Evolutionary conservation across 64 coral and sea anemone genomes (phyloP), one percentile per base, ranked within the genome.

Genomic region (Acropora yongei): DNA sequence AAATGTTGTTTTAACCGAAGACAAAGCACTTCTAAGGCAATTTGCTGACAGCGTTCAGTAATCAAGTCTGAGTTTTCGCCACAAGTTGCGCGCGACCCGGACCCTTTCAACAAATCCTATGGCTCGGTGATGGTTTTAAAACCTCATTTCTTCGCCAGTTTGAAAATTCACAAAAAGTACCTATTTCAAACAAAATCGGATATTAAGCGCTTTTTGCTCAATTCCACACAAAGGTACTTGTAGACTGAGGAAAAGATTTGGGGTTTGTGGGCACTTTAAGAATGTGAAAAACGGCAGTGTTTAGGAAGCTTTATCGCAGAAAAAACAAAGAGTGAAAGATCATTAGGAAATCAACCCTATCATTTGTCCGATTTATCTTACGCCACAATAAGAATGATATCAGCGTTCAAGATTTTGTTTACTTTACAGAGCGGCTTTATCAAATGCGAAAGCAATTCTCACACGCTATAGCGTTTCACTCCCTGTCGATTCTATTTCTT

Each of bases 211-310:
- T 30, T 30, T 30, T 30, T 30, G 30, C 30, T 30, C 30, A 30
- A 30, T 30, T 30, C 30, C 30, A 30, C 30, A 30, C 30, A 30
- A 30, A 30, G 30, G 30, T 30, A 30, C 30, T 30, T 30, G 30
- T 30, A 30, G 51, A 55, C 51, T 10, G 10, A 55, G 10, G 6
- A 55, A 2, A 55, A 10, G 51, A 55, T 55, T 55, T 5, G 51
- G 6, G 10, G 10, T 7, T 7, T 10, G 5, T 10, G 6, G 3
- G 51, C 10, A 55, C 51, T 5, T 55, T 55, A 84, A 85, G 44
- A 85, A 85, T 85, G 43, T 5, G 17, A 85, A 71, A 44, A 85
- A 85, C 65, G 82, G 63, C 16, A 4, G 19, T n/a, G 43, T 18
- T 85, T 45, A 72, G 82, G n/a, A 85, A 85, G 72, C 44, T 7